A percentile compares a stretch with the other conserved stretches of the same genome.
Conservation (phyloP, 2,888 invertebrate genomes). For the Scotopteryx bipunctaria region DNA sequence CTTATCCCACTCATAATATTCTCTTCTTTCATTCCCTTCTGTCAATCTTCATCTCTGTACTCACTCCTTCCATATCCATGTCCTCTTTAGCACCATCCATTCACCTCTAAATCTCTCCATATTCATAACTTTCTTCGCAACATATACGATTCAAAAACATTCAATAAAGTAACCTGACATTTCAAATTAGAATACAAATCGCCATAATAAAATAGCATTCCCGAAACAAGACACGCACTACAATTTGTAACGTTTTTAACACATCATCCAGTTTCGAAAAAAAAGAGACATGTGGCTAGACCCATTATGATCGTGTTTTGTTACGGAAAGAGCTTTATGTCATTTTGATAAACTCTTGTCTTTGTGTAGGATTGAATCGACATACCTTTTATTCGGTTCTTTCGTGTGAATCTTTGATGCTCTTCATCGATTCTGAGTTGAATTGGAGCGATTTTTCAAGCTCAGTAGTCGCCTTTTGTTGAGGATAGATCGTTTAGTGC, state of each 20-base stretch:
- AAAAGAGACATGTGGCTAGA: slow-evolving; percentile 69
- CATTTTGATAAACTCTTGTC: slow-evolving; percentile 80
- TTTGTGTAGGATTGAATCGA: slow-evolving; percentile 70
- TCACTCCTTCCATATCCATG: no score
- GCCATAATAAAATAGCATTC: slow-evolving; percentile 61
- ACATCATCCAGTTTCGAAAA: slow-evolving; percentile 79
- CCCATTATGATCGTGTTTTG: slow-evolving; percentile 72
- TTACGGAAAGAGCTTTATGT: slow-evolving; percentile 76
- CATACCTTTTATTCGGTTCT: slow-evolving; percentile 53
- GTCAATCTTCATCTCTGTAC: no score
- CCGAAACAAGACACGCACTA: slow-evolving; percentile 59
- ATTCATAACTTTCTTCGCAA: no score
- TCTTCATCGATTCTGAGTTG: slow-evolving; percentile 64
- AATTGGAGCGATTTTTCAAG: slow-evolving; percentile 82
- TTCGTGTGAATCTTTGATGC: slow-evolving; percentile 66
- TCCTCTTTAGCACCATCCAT: no score
- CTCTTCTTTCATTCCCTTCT: no score
- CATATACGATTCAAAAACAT: slow-evolving; percentile 34
- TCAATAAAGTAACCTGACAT: slow-evolving; percentile 50
- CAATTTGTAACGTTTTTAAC: slow-evolving; percentile 80
- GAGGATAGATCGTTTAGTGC: slow-evolving; percentile 61
- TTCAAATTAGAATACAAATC: slow-evolving; percentile 59
- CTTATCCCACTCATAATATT: no score
- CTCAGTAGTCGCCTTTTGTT: slow-evolving; percentile 78
- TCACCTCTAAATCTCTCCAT: no score